These are phyloP conservation scores for Epicauta chinensis DNA, from an alignment of 1,140 invertebrate genomes.

Conservation along the genomic window DNA sequence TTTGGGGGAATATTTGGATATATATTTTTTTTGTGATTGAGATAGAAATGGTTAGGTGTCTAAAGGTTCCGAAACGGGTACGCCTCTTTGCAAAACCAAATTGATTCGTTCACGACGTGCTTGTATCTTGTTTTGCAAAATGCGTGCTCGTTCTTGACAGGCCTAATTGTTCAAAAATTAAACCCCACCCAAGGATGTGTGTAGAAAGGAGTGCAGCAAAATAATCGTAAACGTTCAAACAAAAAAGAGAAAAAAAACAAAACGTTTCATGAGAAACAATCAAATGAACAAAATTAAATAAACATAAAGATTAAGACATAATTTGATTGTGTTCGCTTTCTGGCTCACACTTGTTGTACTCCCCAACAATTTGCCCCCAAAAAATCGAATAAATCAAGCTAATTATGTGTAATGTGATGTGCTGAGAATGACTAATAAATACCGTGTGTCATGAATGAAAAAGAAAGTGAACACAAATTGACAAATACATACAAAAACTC, in stretches of 20 bases:
- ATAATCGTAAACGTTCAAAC: conserved; percentile 44
- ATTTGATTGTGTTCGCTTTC: conserved; percentile 35
- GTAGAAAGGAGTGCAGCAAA: conserved; percentile 53
- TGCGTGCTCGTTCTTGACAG: conserved; percentile 76
- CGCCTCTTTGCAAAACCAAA: conserved; percentile 75
- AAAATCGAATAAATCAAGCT: too few relatives aligned
- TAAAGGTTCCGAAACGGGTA: conserved; percentile 67
- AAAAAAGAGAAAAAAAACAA: conserved; percentile 48
- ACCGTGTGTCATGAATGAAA: conserved; percentile 6
- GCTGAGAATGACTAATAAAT: conserved; percentile 1
- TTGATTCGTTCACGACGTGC: conserved; percentile 82
- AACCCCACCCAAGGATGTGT: conserved; percentile 20
- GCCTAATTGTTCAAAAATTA: conserved; percentile 51
- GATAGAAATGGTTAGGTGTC: conserved; percentile 46
- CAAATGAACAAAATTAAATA: conserved; percentile 22
- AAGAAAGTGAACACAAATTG: conserved; percentile 34
- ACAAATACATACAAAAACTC: conserved; percentile 21
- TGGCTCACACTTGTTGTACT: conserved; percentile 24
- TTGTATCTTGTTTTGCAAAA: conserved; percentile 80
- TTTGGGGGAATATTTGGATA: conserved; percentile 11
- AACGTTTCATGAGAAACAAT: conserved; percentile 39
- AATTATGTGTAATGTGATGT: not conserved
- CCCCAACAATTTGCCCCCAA: not conserved
- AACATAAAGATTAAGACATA: conserved; percentile 20
- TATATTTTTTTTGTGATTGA: not conserved